phyloP scores from a whole-genome alignment of 2,888 invertebrate species.

The Orgyia antiqua region DNA sequence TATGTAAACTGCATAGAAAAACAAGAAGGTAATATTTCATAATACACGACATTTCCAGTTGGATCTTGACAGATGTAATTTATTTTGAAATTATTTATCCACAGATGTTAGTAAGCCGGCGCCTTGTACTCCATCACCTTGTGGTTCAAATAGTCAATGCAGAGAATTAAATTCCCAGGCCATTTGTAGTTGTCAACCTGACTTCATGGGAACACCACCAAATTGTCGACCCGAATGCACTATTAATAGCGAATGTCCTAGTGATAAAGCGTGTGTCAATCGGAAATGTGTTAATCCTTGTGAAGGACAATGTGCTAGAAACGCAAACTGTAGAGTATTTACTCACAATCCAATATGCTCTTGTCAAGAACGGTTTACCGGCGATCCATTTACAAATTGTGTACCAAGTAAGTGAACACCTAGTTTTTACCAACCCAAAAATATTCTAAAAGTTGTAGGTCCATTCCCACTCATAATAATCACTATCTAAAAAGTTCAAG shows the following conservation, averaged over 20 bases:
- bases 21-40: conserved; percentile 48
- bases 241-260: conserved; percentile 87
- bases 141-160: conserved; percentile 88
- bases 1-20: conserved; percentile 79
- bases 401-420: conserved; percentile 61
- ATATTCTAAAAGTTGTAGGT: not conserved
- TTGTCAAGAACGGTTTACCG: conserved; percentile 84
- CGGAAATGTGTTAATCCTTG: conserved; percentile 89
- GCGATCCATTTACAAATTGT: conserved; percentile 85
- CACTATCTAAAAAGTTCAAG: no score
- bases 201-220: conserved; percentile 87
- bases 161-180: conserved; percentile 82
- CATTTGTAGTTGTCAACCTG: conserved; percentile 83
- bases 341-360: conserved; percentile 91
- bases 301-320: conserved; percentile 86
- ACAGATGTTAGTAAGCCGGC: conserved; percentile 55
- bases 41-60: not conserved
- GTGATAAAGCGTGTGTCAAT: conserved; percentile 85
- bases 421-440: no score
- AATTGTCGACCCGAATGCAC: conserved; percentile 89
- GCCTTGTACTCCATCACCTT: conserved; percentile 85
- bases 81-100: conserved; percentile 24
- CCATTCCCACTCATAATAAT: no score
- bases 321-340: conserved; percentile 87
- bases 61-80: not conserved